Evolutionary conservation across 2,888 invertebrate species (phyloP), one percentile per base, ranked within the genome.

Genomic region (Brachyopa scutellaris): DNA sequence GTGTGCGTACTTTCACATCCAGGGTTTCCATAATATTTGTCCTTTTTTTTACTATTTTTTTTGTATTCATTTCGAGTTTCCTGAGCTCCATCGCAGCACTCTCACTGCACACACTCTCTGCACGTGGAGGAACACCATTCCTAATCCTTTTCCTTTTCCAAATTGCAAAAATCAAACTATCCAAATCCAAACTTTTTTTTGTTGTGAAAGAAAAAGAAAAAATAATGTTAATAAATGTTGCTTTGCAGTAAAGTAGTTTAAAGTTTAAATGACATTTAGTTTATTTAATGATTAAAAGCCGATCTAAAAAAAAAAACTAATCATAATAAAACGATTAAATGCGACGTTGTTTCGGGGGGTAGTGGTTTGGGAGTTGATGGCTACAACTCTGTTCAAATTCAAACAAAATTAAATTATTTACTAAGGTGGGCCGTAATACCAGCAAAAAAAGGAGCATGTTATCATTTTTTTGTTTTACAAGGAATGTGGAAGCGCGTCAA

Each of bases 111-210:
- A 9, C 31, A 21, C 29, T 57, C 47, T 66, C 42, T 31, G 38
- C 53, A 47, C 15, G 13, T 19, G 31, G 26, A n/a, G 45, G 49
- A 17, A 61, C 72, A 59, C 36, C 57, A 59, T 57, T 70, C 15
- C 38, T 8, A 70, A 72, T 80, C 77, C 70, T 77, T 59, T 64
- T 31, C 59, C 67, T 76, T 29, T 59, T 77, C 82, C 82, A 82
- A 77, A 82, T 77, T 77, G 82, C 64, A 72, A 82, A 77, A 82
- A 82, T 33, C 77, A 82, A 82, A 82, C 82, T 82, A 72, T 82
- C 80, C 80, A 76, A 76, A 69, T 80, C 82, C 82, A 77, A 77
- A 82, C 29, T 62, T 57, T 64, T 76, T 76, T 70, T 36, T 53
- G 61, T 26, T 26, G 26, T 69, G 59, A 82, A 82, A 77, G 70